Conservation (phyloP, 2,113 vertebrate species). For the Isurus oxyrinchus region DNA sequence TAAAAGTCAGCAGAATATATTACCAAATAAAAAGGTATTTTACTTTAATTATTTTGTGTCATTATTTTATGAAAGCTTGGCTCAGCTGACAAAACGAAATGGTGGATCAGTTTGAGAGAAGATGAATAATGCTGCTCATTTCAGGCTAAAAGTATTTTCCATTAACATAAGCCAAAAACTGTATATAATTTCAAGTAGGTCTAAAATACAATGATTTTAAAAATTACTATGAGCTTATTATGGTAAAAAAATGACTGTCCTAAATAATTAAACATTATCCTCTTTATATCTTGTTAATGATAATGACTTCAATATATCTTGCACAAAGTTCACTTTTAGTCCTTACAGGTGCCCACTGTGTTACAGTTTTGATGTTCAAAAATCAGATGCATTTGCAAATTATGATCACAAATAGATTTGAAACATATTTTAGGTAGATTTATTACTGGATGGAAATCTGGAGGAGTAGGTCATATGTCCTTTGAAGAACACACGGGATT, state of each 20-base stretch:
- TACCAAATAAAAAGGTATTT: constrained; percentile 19
- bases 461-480: neutral
- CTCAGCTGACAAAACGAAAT: neutral
- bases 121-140: constrained; percentile 1
- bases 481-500: neutral
- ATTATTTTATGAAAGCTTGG: constrained; percentile 15
- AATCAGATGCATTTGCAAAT: neutral
- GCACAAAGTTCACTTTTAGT: neutral
- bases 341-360: neutral
- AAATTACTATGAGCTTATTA: neutral
- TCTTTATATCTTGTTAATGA: neutral
- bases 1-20: constrained; percentile 26
- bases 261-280: neutral
- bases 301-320: neutral
- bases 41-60: constrained; percentile 11
- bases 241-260: neutral
- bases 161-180: neutral
- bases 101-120: neutral
- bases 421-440: neutral
- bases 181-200: neutral
- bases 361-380: neutral
- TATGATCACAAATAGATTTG: neutral
- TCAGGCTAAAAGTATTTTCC: neutral
- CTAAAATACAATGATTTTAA: constrained; percentile 11
- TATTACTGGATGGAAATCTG: neutral